Evolutionary conservation across 2,888 invertebrate species (phyloP).

Genomic region (Himalopsyche tibetana): DNA sequence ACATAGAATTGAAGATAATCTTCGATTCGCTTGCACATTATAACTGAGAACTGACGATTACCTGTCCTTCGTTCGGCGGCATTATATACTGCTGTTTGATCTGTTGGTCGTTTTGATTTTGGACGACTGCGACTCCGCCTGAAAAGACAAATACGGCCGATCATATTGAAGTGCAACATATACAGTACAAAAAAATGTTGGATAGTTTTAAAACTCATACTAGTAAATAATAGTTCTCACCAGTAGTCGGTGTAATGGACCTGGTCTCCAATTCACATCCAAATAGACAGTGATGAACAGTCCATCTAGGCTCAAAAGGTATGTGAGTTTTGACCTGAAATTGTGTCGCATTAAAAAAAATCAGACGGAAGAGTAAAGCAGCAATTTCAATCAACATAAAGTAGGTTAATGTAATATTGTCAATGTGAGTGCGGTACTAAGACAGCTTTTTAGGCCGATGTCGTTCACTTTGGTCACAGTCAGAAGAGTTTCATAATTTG

Average conservation of each 20-base stretch:
- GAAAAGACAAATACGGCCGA: background rate
- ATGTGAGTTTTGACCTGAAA: conserved; percentile 76
- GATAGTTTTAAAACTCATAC: too few species aligned
- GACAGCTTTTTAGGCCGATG: too few species aligned
- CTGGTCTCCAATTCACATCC: conserved; percentile 71
- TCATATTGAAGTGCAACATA: too few species aligned
- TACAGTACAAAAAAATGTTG: too few species aligned
- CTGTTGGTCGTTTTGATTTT: conserved; percentile 52
- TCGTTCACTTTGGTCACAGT: too few species aligned
- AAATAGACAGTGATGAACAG: conserved; percentile 75
- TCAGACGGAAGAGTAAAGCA: background rate
- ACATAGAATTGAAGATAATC: too few species aligned
- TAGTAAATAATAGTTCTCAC: background rate
- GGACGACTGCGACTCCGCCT: background rate
- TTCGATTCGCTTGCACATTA: background rate
- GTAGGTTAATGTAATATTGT: too few species aligned
- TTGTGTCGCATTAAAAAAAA: background rate
- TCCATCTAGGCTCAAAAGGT: conserved; percentile 76
- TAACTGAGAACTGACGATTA: conserved; percentile 43
- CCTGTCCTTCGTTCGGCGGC: conserved; percentile 60
- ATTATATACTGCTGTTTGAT: conserved; percentile 63
- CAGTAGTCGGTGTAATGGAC: conserved; percentile 43
- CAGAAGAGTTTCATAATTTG: too few species aligned
- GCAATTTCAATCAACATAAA: background rate
- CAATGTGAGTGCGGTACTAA: too few species aligned